These are phyloP conservation scores for Parauchenoglanis ngamensis DNA, from an alignment of 2,797 vertebrate genomes.

Conservation along the genomic window DNA sequence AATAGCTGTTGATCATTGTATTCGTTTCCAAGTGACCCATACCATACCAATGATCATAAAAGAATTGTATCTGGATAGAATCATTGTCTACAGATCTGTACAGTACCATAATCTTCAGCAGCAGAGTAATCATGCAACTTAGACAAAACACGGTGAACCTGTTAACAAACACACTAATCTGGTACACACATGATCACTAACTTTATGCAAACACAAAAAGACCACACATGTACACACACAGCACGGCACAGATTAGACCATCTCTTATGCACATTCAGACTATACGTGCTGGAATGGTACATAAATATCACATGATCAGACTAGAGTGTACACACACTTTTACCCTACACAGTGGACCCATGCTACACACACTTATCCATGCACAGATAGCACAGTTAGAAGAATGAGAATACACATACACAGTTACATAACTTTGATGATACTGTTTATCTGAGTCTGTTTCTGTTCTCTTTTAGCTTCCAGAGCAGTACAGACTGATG, in stretches of 20 bases:
- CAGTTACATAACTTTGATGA: not conserved
- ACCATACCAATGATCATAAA: not conserved
- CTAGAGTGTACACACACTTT: not conserved
- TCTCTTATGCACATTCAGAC: not conserved
- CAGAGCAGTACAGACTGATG: conserved; percentile 95
- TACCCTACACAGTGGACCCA: not conserved
- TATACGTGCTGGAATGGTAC: not conserved
- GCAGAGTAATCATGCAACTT: not conserved
- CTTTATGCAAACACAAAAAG: not conserved
- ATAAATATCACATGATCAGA: not conserved
- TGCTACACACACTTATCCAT: not conserved
- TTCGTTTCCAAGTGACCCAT: not conserved
- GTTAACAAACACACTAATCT: not conserved
- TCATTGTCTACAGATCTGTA: not conserved
- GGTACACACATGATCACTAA: not conserved
- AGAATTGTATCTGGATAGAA: not conserved
- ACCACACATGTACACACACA: not conserved
- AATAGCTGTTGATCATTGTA: not conserved
- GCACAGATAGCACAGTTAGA: not conserved
- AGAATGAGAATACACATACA: not conserved
- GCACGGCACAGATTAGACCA: not conserved
- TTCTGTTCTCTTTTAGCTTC: conserved; percentile 74
- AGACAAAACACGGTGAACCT: not conserved
- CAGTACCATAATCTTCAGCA: not conserved
- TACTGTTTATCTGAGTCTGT: not conserved